phyloP scores from a whole-genome alignment of 2,113 vertebrate species.

The Malurus elegans region DNA sequence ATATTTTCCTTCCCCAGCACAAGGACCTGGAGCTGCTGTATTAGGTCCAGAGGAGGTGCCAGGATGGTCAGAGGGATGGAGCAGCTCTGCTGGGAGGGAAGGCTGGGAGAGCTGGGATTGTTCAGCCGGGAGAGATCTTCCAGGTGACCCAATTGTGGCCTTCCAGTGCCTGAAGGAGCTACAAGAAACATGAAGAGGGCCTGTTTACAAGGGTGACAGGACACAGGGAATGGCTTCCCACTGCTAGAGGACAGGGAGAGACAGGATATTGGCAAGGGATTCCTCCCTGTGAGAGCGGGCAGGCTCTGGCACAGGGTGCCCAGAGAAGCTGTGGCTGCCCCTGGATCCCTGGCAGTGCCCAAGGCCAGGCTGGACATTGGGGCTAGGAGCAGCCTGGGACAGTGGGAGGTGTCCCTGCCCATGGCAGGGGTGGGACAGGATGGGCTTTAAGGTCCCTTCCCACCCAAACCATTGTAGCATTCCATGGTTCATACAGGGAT shows the following conservation, averaged over 20 bases:
- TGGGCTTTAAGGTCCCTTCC: not conserved
- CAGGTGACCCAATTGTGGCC: not conserved
- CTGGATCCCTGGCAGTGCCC: not conserved
- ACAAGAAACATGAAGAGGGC: not conserved
- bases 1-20: not conserved
- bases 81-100: not conserved
- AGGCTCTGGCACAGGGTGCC: not conserved
- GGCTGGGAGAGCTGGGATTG: not conserved
- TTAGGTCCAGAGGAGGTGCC: not conserved
- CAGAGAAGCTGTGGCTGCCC: not conserved
- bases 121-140: not conserved
- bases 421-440: accelerated
- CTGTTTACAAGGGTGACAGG: not conserved
- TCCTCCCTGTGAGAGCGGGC: accelerated
- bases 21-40: not conserved
- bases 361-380: accelerated
- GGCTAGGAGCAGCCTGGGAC: accelerated
- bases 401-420: not conserved
- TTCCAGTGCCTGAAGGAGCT: not conserved
- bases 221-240: not conserved
- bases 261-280: not conserved
- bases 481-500: not conserved
- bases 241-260: accelerated
- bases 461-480: not conserved
- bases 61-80: not conserved